Evolutionary conservation across 2,113 vertebrate genomes (phyloP).

Genomic region (Rhabdornis inornatus): DNA sequence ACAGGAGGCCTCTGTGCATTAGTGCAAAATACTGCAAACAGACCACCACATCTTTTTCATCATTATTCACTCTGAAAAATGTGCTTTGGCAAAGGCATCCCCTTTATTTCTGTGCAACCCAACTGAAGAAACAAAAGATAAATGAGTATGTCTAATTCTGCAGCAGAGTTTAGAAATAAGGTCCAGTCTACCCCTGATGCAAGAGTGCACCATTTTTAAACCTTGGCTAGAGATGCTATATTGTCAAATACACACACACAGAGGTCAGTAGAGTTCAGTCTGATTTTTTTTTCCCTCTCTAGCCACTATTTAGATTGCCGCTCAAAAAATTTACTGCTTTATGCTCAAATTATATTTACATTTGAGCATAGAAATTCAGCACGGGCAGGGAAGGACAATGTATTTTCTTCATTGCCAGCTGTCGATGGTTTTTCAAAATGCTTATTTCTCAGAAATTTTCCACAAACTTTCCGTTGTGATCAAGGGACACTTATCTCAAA

Average conservation of each 20-base stretch:
- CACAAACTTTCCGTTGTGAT: conserved; percentile 27
- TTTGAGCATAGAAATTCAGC: conserved; percentile 44
- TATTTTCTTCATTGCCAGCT: neutral
- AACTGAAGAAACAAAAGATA: conserved; percentile 41
- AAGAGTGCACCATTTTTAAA: conserved; percentile 58
- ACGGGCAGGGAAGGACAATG: neutral
- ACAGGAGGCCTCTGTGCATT: neutral
- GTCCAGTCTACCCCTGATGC: conserved; percentile 38
- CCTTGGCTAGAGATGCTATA: neutral
- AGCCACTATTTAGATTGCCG: neutral
- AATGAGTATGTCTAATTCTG: neutral
- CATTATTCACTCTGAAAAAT: conserved; percentile 15
- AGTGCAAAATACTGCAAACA: neutral
- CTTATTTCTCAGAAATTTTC: conserved; percentile 35
- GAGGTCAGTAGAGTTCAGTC: conserved; percentile 27
- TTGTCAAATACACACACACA: conserved; percentile 23
- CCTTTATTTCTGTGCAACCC: conserved; percentile 29
- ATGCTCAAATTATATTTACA: conserved; percentile 19
- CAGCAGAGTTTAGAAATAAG: conserved; percentile 44
- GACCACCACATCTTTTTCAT: neutral
- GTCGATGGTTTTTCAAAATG: neutral
- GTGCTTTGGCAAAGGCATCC: neutral
- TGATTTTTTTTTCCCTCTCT: neutral
- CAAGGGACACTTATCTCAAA: conserved; percentile 30
- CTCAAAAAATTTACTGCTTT: conserved; percentile 12